phyloP scores from a whole-genome alignment of 1,140 invertebrate species.

The Apis laboriosa region DNA sequence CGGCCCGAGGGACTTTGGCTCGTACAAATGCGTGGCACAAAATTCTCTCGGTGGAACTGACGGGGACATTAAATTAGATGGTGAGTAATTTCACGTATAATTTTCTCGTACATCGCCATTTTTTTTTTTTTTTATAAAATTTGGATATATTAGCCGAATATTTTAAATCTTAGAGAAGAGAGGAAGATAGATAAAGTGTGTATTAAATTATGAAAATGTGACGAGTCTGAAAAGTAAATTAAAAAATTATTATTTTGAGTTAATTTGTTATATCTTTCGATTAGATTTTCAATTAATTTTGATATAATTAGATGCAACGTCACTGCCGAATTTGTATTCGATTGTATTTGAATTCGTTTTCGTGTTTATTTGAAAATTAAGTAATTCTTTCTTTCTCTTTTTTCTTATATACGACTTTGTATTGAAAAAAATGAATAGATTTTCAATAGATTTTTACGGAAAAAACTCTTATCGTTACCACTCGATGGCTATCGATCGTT shows the following conservation, averaged over 20 bases:
- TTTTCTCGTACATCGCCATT: background rate
- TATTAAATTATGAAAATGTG: no score
- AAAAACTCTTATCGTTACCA: slow-evolving; percentile 46
- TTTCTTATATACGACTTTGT: background rate
- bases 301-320: no score
- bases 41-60: slow-evolving; percentile 96
- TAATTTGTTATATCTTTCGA: no score
- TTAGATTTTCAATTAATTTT: no score
- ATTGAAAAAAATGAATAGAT: slow-evolving; percentile 61
- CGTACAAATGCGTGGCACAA: slow-evolving; percentile 95
- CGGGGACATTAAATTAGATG: slow-evolving; percentile 94
- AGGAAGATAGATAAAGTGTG: background rate
- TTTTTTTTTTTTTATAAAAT: background rate
- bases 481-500: slow-evolving; percentile 51
- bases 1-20: slow-evolving; percentile 89
- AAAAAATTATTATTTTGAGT: no score
- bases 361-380: no score
- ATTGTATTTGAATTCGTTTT: no score
- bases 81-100: slow-evolving; percentile 81
- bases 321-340: no score
- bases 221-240: no score
- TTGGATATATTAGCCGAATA: background rate
- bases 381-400: no score
- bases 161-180: background rate
- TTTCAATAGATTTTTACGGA: slow-evolving; percentile 54